A percentile compares a stretch with the other conserved stretches of the same genome.
phyloP scores from a whole-genome alignment of 1,140 invertebrate genomes.

The Drosophila mojavensis region DNA sequence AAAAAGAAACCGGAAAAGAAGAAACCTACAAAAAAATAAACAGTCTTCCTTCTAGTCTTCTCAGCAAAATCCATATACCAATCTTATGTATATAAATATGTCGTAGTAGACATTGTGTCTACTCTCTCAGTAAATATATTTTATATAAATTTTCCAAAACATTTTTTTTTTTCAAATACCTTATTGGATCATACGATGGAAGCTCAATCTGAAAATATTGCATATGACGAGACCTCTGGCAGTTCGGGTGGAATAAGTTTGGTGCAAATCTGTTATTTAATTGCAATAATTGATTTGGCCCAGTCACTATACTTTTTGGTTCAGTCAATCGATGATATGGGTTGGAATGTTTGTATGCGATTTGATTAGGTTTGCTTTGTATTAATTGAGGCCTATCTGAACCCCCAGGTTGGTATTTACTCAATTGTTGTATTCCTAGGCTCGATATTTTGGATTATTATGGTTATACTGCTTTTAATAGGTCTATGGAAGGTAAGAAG shows the following conservation, averaged over 20 bases:
- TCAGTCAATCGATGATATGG: not conserved
- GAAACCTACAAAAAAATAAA: constrained; percentile 21
- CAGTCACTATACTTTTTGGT: constrained; percentile 46
- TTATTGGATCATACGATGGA: constrained; percentile 3
- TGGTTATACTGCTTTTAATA: constrained; percentile 31
- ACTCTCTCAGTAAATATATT: constrained; percentile 27
- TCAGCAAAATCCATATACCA: not conserved
- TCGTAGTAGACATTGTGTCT: constrained; percentile 15
- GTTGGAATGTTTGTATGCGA: constrained; percentile 17
- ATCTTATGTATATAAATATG: constrained; percentile 1
- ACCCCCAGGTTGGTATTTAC: constrained; percentile 23
- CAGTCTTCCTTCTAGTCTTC: not conserved
- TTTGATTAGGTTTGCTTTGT: not conserved
- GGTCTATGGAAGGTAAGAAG: constrained; percentile 43
- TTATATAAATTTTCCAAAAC: not conserved
- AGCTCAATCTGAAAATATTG: not conserved
- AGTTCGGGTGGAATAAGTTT: constrained; percentile 15
- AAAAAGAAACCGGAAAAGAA: constrained; percentile 25
- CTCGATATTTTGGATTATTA: constrained; percentile 41
- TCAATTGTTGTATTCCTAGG: constrained; percentile 21
- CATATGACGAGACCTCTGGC: not conserved
- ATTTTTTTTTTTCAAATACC: not conserved
- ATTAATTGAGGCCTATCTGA: not conserved
- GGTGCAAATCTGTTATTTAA: constrained; percentile 22
- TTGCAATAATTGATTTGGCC: constrained; percentile 43